Evolutionary conservation across 2,113 vertebrate genomes (phyloP).

Genomic region (Hoplias malabaricus): DNA sequence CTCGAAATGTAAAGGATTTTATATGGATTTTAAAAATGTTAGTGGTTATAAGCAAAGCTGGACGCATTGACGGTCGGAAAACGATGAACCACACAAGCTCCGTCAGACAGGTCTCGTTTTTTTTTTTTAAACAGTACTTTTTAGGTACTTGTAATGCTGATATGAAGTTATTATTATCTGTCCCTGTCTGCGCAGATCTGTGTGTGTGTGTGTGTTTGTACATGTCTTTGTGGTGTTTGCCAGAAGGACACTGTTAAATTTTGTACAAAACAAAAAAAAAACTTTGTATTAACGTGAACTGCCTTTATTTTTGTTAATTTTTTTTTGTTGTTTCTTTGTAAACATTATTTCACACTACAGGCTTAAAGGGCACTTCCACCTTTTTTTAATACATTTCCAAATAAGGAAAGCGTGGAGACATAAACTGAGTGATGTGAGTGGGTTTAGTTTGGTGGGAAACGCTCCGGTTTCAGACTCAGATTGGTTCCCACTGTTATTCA

Average conservation of each 20-base stretch:
- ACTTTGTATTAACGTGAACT: slow-evolving; percentile 66
- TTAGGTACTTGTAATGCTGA: slow-evolving; percentile 72
- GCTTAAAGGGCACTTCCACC: no score
- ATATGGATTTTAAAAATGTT: slow-evolving; percentile 67
- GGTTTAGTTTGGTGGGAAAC: no score
- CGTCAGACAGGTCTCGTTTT: neutral
- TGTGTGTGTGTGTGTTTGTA: slow-evolving; percentile 34
- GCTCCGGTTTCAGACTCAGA: no score
- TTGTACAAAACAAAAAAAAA: slow-evolving; percentile 50
- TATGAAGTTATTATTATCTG: slow-evolving; percentile 69
- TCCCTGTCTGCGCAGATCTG: slow-evolving; percentile 62
- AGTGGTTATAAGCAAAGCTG: slow-evolving; percentile 54
- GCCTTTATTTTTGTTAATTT: no score
- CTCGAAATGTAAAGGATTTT: slow-evolving; percentile 77
- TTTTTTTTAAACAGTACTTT: slow-evolving; percentile 51
- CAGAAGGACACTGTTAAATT: slow-evolving; percentile 58
- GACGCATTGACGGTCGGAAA: slow-evolving; percentile 35
- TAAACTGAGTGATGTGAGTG: no score
- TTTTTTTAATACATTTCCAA: no score
- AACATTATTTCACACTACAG: no score
- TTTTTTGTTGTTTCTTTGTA: no score
- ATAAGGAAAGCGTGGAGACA: no score
- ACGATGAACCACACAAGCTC: slow-evolving; percentile 20
- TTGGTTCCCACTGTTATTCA: no score
- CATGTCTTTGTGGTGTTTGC: slow-evolving; percentile 40